A percentile compares a stretch with the other conserved stretches of the same genome.
Evolutionary conservation across 2,797 vertebrate genomes (phyloP).

Genomic region (Hafferia zeledoni): DNA sequence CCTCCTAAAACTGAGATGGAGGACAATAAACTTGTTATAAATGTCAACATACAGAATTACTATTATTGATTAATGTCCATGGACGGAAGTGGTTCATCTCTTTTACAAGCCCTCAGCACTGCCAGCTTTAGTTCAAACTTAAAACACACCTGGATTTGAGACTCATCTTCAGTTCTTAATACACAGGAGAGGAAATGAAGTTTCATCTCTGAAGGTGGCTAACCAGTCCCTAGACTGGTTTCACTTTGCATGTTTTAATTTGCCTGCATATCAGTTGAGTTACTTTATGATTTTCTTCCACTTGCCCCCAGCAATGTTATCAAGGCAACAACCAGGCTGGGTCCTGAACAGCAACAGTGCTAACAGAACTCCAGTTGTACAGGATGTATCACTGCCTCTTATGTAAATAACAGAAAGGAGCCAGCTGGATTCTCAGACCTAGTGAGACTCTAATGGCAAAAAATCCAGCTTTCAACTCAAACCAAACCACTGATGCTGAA

Average conservation of each 20-base stretch:
- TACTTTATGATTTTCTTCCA: neutral
- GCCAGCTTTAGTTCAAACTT: neutral
- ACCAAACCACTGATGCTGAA: neutral
- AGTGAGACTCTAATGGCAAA: neutral
- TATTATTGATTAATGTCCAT: neutral
- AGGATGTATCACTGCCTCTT: neutral
- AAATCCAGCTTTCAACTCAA: neutral
- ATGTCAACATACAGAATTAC: neutral
- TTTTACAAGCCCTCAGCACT: neutral
- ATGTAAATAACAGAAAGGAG: neutral
- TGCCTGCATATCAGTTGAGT: neutral
- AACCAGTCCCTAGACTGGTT: neutral
- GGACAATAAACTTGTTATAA: neutral
- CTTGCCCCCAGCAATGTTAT: neutral
- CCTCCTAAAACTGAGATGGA: neutral
- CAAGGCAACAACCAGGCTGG: neutral
- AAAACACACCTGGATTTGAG: neutral
- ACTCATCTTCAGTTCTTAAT: neutral
- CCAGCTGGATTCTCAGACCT: neutral
- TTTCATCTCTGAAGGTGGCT: neutral
- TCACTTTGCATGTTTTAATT: neutral
- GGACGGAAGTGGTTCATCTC: neutral
- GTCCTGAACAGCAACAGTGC: neutral
- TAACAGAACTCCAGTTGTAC: neutral
- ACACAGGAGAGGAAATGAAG: neutral